Base-by-base conservation (phyloP, 2,888 invertebrate species). In the Ypsolopha scabrella region DNA sequence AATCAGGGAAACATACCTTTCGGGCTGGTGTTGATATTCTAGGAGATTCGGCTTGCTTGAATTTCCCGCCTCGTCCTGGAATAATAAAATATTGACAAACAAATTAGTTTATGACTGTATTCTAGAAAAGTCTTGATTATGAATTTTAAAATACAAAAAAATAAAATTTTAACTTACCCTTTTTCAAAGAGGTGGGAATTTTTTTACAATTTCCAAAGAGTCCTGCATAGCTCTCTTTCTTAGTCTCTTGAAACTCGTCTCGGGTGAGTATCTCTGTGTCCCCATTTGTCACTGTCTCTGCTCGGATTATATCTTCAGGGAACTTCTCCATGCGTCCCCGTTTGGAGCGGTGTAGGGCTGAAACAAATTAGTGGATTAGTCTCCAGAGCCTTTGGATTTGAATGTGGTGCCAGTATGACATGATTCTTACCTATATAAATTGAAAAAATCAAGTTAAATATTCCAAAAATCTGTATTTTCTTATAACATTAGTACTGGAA, bases 301-400 rank as follows among this genome's bases (percentile, higher is more conserved):
- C 95, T 53, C 87, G 88, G 51, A 89, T 86, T 2, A 95, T 89
- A 75, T 95, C 95, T 47, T 89, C 88, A 0, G 93, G 93, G 76
- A 95, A 95, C 71, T 94, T 94, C 57, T 92, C 90, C 92, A 94
- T 92, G 58, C 88, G 89, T 41, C 90, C 88, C 63, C 88, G 88
- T 68, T 91, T 92, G 13, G 88, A 81, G 62, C 91, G 82, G 62
- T 80, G 88, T 75, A 90, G 82, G 66, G 90, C 92, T 92, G 69
- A 6, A 75, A 78, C 54, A 48, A 52, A 50, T n/a, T n/a, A 39
- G 9, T n/a, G 39, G 39, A 39, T 24, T 24, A 24, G 4, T 24
- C 24, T 24, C 24, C 24, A 24, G 24, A 24, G 24, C 24, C 24
- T 24, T 4, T 24, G 24, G 24, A 24, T 24, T 24, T 24, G 24